These are phyloP conservation scores for Cyphomyrus plagiostoma DNA, from an alignment of 2,113 vertebrate genomes.

Conservation along the genomic window DNA sequence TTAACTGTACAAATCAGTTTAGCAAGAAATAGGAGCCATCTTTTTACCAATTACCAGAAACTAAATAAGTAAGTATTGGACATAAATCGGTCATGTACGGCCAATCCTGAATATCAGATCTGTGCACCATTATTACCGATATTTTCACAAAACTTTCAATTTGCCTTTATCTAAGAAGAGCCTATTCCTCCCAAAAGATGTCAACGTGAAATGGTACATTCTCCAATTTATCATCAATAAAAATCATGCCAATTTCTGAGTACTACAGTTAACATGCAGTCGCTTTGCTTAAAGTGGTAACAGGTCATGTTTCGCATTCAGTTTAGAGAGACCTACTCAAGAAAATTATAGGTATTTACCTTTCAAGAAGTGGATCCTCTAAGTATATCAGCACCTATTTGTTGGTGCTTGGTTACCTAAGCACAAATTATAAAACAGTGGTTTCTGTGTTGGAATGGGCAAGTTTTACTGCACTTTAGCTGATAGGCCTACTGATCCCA, in stretches of 20 bases:
- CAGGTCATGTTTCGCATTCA: background rate
- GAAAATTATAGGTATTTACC: background rate
- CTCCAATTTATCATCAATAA: background rate
- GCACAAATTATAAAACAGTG: background rate
- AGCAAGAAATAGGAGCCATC: background rate
- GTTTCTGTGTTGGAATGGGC: background rate
- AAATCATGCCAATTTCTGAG: background rate
- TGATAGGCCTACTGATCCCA: background rate
- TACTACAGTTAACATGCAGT: background rate
- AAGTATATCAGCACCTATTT: background rate
- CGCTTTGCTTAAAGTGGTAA: background rate
- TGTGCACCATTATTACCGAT: background rate
- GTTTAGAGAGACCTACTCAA: background rate
- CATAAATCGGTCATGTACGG: background rate
- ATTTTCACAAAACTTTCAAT: background rate
- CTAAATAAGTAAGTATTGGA: background rate
- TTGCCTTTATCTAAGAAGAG: background rate
- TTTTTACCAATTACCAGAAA: background rate
- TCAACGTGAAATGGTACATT: background rate
- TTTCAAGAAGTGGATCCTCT: background rate
- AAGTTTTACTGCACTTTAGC: background rate
- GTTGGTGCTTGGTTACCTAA: background rate
- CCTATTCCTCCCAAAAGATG: background rate
- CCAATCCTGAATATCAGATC: background rate
- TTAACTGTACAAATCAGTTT: background rate